Percentiles rank a stretch among this genome's conserved stretches.
phyloP scores from a whole-genome alignment of 2,888 invertebrate species.

The Sminthurinus aureus region DNA sequence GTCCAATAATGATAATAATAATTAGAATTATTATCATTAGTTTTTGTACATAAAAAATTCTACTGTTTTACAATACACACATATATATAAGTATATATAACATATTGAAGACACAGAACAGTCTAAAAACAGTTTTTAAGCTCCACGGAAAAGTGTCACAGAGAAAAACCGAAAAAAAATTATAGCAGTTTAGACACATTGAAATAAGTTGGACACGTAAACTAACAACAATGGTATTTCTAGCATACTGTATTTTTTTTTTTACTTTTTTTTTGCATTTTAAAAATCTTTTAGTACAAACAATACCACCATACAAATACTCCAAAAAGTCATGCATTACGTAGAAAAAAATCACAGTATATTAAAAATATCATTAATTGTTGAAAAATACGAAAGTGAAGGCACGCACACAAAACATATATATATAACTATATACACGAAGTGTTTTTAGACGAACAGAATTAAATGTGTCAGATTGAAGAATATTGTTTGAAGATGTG shows the following conservation, averaged over 20 bases:
- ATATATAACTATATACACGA: too few species aligned
- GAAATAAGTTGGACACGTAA: not conserved
- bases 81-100: not conserved
- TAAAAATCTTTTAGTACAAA: too few species aligned
- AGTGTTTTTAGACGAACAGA: not conserved
- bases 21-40: not conserved
- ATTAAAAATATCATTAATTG: not conserved
- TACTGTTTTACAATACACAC: not conserved
- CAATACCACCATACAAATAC: too few species aligned
- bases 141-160: not conserved
- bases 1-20: not conserved
- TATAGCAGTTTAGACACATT: not conserved
- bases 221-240: not conserved
- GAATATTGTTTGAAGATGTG: constrained; percentile 9
- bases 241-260: too few species aligned
- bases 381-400: not conserved
- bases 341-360: too few species aligned
- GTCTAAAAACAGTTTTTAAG: not conserved
- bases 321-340: too few species aligned
- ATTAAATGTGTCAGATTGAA: not conserved
- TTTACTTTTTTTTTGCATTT: too few species aligned
- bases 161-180: not conserved
- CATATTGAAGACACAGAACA: not conserved
- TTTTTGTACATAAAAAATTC: not conserved
- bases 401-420: constrained; percentile 14